Conservation (phyloP, 2,888 invertebrate species). For the Drosophila fulvimacula region DNA sequence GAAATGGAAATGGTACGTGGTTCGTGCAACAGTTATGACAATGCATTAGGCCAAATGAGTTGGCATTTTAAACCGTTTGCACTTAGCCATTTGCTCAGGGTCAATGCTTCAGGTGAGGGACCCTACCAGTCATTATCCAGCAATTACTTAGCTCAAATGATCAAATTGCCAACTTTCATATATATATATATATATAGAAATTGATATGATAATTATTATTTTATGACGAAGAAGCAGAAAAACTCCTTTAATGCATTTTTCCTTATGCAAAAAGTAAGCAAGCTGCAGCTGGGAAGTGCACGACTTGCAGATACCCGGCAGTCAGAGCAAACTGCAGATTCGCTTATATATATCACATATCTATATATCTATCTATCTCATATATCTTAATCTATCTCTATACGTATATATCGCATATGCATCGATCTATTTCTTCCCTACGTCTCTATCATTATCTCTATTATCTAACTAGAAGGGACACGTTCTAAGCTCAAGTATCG, state of each 20-base stretch:
- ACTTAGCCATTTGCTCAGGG: slow-evolving; percentile 26
- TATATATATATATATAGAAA: background rate
- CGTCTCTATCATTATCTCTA: background rate
- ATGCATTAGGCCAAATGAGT: slow-evolving; percentile 39
- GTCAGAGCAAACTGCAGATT: too few species aligned
- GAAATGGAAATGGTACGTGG: slow-evolving; percentile 21
- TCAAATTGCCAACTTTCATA: slow-evolving; percentile 7
- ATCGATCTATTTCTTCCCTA: too few species aligned
- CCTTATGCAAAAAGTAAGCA: background rate
- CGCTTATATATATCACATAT: background rate
- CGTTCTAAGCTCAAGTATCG: background rate
- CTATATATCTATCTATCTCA: too few species aligned
- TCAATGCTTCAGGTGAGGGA: slow-evolving; percentile 41
- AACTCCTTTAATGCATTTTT: background rate
- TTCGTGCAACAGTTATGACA: slow-evolving; percentile 42
- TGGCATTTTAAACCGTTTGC: slow-evolving; percentile 43
- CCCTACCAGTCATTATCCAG: background rate
- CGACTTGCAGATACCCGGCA: background rate
- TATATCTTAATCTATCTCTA: too few species aligned
- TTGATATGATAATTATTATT: background rate
- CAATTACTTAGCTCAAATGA: background rate
- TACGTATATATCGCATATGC: too few species aligned
- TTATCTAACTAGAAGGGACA: too few species aligned
- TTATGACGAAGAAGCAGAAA: background rate
- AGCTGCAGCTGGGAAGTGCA: background rate